Conservation (phyloP, 2,797 vertebrate genomes). For the Pipistrellus nathusii region DNA sequence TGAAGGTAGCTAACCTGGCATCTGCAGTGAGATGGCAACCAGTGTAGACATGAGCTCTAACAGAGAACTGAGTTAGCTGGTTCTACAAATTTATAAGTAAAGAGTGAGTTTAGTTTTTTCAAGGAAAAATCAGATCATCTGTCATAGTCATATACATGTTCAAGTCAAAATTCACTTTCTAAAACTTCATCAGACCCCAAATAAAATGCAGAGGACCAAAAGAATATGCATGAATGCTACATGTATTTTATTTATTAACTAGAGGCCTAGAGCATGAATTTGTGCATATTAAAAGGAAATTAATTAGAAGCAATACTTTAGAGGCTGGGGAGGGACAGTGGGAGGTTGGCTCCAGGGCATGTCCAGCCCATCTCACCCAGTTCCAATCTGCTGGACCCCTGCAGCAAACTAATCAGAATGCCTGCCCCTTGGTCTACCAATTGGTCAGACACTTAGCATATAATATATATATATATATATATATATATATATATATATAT, state of each 20-base stretch:
- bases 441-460: too few species aligned
- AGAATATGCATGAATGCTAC: neutral
- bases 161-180: constrained; percentile 18
- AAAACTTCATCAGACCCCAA: neutral
- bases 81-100: constrained; percentile 39
- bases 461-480: too few species aligned
- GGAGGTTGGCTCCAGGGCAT: too few species aligned
- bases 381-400: too few species aligned
- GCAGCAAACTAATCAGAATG: too few species aligned
- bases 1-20: neutral
- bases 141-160: neutral
- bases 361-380: too few species aligned
- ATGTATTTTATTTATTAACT: neutral
- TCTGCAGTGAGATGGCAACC: neutral
- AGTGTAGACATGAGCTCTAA: neutral
- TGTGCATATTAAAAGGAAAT: too few species aligned
- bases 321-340: too few species aligned
- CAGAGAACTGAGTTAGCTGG: neutral
- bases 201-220: neutral
- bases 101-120: neutral
- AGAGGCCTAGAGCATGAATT: too few species aligned
- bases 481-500: too few species aligned
- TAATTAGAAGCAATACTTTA: too few species aligned
- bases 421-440: too few species aligned
- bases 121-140: neutral